Percentiles rank a stretch among this genome's conserved stretches.
Conservation (phyloP, 2,797 vertebrate species). For the Balearica regulorum region DNA sequence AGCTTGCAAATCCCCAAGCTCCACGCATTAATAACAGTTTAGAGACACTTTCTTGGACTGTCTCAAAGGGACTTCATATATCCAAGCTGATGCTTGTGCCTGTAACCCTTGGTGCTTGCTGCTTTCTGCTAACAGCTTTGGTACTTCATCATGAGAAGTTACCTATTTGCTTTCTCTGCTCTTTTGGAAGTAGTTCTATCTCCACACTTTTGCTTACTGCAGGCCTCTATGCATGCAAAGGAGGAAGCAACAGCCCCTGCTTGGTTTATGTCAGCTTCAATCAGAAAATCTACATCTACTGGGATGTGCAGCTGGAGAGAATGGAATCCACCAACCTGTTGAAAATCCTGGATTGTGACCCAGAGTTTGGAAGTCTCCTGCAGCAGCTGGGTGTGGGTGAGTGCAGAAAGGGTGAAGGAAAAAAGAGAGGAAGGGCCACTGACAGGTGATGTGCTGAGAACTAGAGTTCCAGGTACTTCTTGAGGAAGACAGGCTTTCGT, state of each 20-base stretch:
- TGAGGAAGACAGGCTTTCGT: not conserved
- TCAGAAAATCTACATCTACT: conserved; percentile 97
- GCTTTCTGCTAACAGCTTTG: not conserved
- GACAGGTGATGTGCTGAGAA: not conserved
- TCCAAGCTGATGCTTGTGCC: not conserved
- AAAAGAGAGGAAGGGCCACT: not conserved
- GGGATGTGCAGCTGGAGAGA: conserved; percentile 92
- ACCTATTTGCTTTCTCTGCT: not conserved
- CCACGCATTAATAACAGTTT: not conserved
- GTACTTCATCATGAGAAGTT: not conserved
- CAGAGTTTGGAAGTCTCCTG: conserved; percentile 79
- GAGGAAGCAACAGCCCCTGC: conserved; percentile 90
- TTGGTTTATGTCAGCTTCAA: conserved; percentile 96
- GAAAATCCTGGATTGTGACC: conserved; percentile 84
- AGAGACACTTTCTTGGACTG: not conserved
- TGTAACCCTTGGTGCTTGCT: not conserved
- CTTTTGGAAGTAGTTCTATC: not conserved
- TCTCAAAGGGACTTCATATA: not conserved
- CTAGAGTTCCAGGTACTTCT: not conserved
- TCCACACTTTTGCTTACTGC: not conserved
- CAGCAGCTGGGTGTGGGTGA: conserved; percentile 84
- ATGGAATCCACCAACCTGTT: conserved; percentile 95
- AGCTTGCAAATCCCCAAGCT: not conserved
- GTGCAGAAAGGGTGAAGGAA: conserved; percentile 1
- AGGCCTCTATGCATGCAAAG: conserved; percentile 96